Percentiles rank a stretch among this genome's conserved stretches.
These are phyloP conservation scores for Schrankia costaestrigalis DNA, from an alignment of 2,888 invertebrate genomes.

Conservation along the genomic window DNA sequence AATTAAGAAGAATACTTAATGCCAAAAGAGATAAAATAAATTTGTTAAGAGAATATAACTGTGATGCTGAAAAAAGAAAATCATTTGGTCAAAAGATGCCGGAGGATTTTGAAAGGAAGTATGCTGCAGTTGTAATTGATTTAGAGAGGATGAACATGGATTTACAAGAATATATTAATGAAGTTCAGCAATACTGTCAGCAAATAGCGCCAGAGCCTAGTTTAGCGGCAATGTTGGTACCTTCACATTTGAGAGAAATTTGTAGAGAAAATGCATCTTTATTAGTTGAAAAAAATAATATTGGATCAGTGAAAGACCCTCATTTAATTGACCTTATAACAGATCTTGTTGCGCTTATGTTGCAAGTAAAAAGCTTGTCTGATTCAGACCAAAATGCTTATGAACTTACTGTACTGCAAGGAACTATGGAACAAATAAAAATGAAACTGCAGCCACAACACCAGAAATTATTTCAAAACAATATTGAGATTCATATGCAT, in stretches of 20 bases:
- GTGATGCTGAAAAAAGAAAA: constrained; percentile 92
- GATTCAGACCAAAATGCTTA: constrained; percentile 93
- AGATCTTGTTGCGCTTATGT: constrained; percentile 92
- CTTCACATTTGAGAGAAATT: constrained; percentile 92
- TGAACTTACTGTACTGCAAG: constrained; percentile 93
- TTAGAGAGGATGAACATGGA: constrained; percentile 95
- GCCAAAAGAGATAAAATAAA: constrained; percentile 91
- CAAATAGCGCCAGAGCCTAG: constrained; percentile 94
- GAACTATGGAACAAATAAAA: constrained; percentile 94
- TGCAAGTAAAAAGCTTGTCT: constrained; percentile 89
- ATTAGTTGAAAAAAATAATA: constrained; percentile 87
- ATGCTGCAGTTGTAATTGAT: constrained; percentile 93
- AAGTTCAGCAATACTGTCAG: constrained; percentile 90
- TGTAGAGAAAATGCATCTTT: constrained; percentile 91
- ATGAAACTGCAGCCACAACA: constrained; percentile 87
- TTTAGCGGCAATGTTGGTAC: constrained; percentile 92
- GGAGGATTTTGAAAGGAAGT: constrained; percentile 94
- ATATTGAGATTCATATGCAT: constrained; percentile 95
- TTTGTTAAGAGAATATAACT: constrained; percentile 91
- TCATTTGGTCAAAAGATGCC: constrained; percentile 89
- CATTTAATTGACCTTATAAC: constrained; percentile 89
- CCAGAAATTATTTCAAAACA: constrained; percentile 89
- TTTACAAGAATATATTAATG: constrained; percentile 90
- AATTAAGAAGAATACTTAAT: constrained; percentile 91
- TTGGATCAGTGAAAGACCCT: constrained; percentile 80